Base-by-base conservation (phyloP, 64 coral and sea anemone species). In the Actinia equina region DNA sequence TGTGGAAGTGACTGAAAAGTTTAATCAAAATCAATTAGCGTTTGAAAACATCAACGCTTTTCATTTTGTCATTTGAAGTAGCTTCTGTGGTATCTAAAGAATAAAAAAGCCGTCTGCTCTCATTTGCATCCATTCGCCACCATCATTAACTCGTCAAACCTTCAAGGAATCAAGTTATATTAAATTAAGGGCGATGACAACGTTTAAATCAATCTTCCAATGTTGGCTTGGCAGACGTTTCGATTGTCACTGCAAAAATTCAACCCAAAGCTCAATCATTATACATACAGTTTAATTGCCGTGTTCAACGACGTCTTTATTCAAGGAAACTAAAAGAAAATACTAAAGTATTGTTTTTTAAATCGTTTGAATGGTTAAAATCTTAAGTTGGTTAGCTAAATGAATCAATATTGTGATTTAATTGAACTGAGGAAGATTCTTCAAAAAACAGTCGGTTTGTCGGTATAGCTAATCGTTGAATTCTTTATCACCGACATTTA, bases 11-110 rank as follows among this genome's bases (percentile, higher is more conserved):
- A 74, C n/a, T n/a, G 41, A 74, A 57, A 74, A 37, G 69, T 74
- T 74, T 15, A 74, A 74, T 74, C 69, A 74, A 74, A 74, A 26
- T 26, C 69, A 74, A 74, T 74, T 74, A 74, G 69, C 69, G 69
- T 14, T 74, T 16, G 7, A 30, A 74, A 74, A 74, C 26, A 37
- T 74, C 69, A 41, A 74, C 12, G 23, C 69, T 30, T 37, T 37
- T 30, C 23, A 74, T 74, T 74, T 74, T 74, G 25, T 74, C 69
- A 74, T 74, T 74, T 74, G 7, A 16, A 74, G 69, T 74, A 11
- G 25, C 23, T 13, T 74, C 69, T 74, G 69, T 74, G 69, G 69
- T 74, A 27, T 74, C 23, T 30, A 26, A 30, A 25, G 69, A 74
- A 42, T 30, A 74, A 30, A 30, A 41, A 74, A 74, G 69, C n/a